These are phyloP conservation scores for Orchesellides sinensis DNA, from an alignment of 2,888 invertebrate genomes.

Conservation along the genomic window DNA sequence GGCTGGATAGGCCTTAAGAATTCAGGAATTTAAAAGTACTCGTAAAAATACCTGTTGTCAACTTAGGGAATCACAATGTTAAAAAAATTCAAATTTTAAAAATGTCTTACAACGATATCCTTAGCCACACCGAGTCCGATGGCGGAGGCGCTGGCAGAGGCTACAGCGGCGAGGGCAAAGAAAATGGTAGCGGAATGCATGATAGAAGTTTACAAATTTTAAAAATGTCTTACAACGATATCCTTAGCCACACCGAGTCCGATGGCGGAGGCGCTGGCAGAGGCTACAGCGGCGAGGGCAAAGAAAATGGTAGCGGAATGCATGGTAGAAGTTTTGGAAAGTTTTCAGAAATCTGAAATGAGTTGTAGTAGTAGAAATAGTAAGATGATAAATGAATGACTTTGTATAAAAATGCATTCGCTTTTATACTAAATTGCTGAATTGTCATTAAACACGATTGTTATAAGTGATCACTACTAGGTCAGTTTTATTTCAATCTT, in stretches of 20 bases:
- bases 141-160: slow-evolving; percentile 21
- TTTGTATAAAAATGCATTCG: no score
- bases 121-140: slow-evolving; percentile 7
- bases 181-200: no score
- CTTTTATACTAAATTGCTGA: no score
- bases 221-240: slow-evolving; percentile 2
- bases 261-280: slow-evolving; percentile 18
- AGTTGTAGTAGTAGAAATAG: no score
- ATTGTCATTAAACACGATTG: no score
- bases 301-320: no score
- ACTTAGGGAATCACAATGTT: background rate
- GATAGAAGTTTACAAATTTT: background rate
- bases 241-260: slow-evolving; percentile 19
- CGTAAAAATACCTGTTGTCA: background rate
- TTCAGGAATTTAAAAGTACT: background rate
- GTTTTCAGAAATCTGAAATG: no score
- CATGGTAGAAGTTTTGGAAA: background rate
- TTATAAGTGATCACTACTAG: no score
- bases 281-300: slow-evolving; percentile 34
- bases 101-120: slow-evolving; percentile 15
- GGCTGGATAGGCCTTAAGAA: slow-evolving; percentile 35
- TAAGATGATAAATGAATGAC: no score
- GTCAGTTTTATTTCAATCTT: no score
- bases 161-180: slow-evolving; percentile 40
- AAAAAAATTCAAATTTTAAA: background rate